These are phyloP conservation scores for Aphaenogaster ashmeadi DNA, from an alignment of 1,140 invertebrate genomes.

Conservation along the genomic window DNA sequence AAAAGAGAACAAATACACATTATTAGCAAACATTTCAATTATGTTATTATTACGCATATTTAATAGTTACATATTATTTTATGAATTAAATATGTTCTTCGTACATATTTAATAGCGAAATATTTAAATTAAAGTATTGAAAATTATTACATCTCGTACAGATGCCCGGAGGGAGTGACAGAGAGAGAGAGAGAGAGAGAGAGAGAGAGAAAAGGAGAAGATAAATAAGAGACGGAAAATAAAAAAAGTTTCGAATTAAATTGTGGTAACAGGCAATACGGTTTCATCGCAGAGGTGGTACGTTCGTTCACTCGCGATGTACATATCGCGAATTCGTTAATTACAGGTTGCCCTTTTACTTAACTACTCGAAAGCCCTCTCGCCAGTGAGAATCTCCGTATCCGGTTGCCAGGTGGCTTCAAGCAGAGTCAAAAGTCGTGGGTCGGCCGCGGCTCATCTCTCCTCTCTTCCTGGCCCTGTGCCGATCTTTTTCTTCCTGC, in stretches of 20 bases:
- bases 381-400: slow-evolving; percentile 49
- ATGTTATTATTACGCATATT: background rate
- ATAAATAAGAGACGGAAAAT: background rate
- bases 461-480: slow-evolving; percentile 35
- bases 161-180: background rate
- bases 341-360: slow-evolving; percentile 62
- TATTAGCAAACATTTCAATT: background rate
- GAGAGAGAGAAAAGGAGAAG: background rate
- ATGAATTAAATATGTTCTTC: background rate
- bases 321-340: slow-evolving; percentile 68
- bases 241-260: slow-evolving; percentile 46
- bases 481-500: slow-evolving; percentile 50
- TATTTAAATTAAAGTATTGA: slow-evolving; percentile 17
- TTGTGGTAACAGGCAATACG: slow-evolving; percentile 50
- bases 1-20: background rate
- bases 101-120: background rate
- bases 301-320: slow-evolving; percentile 9
- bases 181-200: background rate
- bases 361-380: slow-evolving; percentile 53
- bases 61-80: background rate
- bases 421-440: slow-evolving; percentile 64
- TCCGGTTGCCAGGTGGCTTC: slow-evolving; percentile 66
- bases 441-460: slow-evolving; percentile 12
- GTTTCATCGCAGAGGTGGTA: slow-evolving; percentile 49
- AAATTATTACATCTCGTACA: slow-evolving; percentile 26